Percentiles rank a stretch among this genome's conserved stretches.
Conservation (phyloP, 2,888 invertebrate genomes). For the Rhingia rostrata region DNA sequence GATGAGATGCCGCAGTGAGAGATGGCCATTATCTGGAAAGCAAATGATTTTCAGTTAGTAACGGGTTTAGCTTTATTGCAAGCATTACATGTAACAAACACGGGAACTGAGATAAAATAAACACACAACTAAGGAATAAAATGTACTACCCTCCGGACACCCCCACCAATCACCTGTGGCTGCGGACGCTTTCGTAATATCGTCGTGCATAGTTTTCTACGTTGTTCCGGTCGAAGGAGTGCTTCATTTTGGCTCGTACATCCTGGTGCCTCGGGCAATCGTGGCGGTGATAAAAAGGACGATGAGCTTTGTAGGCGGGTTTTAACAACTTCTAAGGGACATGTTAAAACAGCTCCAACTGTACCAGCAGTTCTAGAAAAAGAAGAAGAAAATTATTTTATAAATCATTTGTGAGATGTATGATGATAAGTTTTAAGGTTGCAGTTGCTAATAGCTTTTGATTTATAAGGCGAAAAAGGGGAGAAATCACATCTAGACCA, state of each 20-base stretch:
- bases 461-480: too few species aligned
- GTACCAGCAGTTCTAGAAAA: slow-evolving; percentile 95
- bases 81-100: slow-evolving; percentile 63
- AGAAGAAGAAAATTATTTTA: slow-evolving; percentile 63
- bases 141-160: slow-evolving; percentile 83
- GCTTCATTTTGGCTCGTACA: slow-evolving; percentile 83
- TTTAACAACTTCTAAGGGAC: slow-evolving; percentile 98
- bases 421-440: neutral
- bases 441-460: too few species aligned
- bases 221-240: slow-evolving; percentile 85
- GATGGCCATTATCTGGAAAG: slow-evolving; percentile 84
- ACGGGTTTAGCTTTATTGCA: neutral
- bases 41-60: slow-evolving; percentile 27
- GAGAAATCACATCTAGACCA: too few species aligned
- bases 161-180: slow-evolving; percentile 85
- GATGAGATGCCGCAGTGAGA: slow-evolving; percentile 87
- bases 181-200: slow-evolving; percentile 88
- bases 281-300: slow-evolving; percentile 84
- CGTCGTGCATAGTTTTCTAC: slow-evolving; percentile 90
- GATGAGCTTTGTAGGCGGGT: slow-evolving; percentile 97
- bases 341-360: slow-evolving; percentile 97
- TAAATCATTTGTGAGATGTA: slow-evolving; percentile 1
- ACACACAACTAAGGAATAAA: slow-evolving; percentile 75
- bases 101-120: slow-evolving; percentile 66
- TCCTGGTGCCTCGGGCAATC: slow-evolving; percentile 82